phyloP scores from a whole-genome alignment of 2,113 vertebrate genomes.

The Erythrocercus mccallii region DNA sequence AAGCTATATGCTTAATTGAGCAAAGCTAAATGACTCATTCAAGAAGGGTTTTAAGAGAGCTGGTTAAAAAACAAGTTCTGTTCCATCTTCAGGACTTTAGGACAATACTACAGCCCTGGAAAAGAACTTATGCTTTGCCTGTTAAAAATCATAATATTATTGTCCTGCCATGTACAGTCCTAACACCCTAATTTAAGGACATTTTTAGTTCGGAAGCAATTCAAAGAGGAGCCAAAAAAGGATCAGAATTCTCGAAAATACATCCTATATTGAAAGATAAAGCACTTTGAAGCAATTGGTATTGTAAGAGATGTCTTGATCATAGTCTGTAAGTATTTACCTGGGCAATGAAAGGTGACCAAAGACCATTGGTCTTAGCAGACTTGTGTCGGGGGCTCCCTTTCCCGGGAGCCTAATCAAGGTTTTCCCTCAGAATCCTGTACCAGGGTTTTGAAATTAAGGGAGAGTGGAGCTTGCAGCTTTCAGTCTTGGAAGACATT shows the following conservation, averaged over 20 bases:
- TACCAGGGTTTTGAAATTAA: too few relatives aligned
- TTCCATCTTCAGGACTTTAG: neutral
- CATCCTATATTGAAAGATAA: neutral
- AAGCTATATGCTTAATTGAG: neutral
- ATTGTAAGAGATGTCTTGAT: neutral
- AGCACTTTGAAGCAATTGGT: neutral
- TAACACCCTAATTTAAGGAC: neutral
- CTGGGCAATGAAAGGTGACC: neutral
- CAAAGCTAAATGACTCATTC: neutral
- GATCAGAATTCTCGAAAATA: neutral
- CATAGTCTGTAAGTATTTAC: neutral
- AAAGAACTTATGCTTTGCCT: neutral
- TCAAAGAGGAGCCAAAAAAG: neutral
- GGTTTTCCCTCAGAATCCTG: too few relatives aligned
- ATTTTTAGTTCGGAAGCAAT: neutral
- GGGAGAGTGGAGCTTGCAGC: too few relatives aligned
- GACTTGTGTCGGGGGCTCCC: too few relatives aligned
- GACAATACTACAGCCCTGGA: neutral
- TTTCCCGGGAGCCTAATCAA: too few relatives aligned
- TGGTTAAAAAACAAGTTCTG: neutral
- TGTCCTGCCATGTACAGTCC: neutral
- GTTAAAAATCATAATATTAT: neutral
- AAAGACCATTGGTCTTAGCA: neutral
- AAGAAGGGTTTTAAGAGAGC: neutral
- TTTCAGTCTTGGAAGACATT: too few relatives aligned